Conservation (phyloP, 1,140 invertebrate genomes). For the Meloidogyne hapla region DNA sequence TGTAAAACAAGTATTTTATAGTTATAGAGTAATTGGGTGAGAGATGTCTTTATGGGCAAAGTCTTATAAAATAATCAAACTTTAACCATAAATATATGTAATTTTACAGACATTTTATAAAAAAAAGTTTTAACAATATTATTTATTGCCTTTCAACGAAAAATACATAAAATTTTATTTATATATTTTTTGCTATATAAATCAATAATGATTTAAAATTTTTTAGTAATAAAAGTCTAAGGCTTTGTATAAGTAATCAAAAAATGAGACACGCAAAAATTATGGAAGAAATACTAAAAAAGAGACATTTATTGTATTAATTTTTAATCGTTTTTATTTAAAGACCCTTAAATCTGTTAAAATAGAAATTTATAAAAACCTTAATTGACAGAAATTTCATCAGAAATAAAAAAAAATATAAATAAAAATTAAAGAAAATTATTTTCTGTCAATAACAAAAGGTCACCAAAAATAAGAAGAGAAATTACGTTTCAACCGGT, state of each 20-base stretch:
- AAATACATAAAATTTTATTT: not conserved
- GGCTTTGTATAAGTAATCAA: too few relatives aligned
- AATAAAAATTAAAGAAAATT: not conserved
- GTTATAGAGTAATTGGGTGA: not conserved
- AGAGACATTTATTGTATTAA: not conserved
- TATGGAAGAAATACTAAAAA: not conserved
- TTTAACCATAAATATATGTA: too few relatives aligned
- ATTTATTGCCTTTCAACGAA: not conserved
- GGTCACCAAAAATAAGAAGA: not conserved
- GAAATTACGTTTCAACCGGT: not conserved
- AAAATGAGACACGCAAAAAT: too few relatives aligned
- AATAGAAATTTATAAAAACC: not conserved
- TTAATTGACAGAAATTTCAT: not conserved
- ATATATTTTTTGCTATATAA: conserved; percentile 3
- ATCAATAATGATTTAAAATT: not conserved
- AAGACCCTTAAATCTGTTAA: not conserved
- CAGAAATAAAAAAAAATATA: not conserved
- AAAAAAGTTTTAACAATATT: too few relatives aligned
- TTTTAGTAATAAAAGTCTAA: too few relatives aligned
- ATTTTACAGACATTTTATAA: too few relatives aligned
- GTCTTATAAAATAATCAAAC: too few relatives aligned
- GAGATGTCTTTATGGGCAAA: too few relatives aligned
- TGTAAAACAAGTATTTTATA: not conserved
- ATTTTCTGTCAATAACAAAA: not conserved
- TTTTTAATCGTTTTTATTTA: not conserved